These are phyloP conservation scores for Nanorana parkeri DNA, from an alignment of 2,113 vertebrate species.

Conservation along the genomic window DNA sequence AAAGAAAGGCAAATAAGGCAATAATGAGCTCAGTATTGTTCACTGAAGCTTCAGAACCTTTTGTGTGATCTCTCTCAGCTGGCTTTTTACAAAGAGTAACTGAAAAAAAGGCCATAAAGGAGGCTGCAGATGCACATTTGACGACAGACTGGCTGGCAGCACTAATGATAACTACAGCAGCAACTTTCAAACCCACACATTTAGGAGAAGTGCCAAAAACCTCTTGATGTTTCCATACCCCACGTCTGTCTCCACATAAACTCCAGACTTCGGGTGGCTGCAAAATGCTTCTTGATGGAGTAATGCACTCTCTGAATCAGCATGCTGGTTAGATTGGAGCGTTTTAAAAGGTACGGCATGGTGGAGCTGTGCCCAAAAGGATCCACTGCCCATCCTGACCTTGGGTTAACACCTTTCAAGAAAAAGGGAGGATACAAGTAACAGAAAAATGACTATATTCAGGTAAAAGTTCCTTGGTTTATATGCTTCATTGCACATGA, in stretches of 20 bases:
- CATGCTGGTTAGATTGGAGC: conserved; percentile 93
- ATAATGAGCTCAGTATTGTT: too few species aligned
- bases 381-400: conserved; percentile 92
- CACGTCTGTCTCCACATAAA: conserved; percentile 98
- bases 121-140: neutral
- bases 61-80: too few species aligned
- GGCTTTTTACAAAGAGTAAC: too few species aligned
- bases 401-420: conserved; percentile 79
- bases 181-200: neutral
- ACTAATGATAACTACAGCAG: neutral
- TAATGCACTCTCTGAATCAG: conserved; percentile 97
- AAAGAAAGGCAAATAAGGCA: too few species aligned
- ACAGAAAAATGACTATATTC: too few species aligned
- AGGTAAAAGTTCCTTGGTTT: neutral
- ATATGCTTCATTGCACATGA: neutral
- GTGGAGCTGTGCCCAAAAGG: conserved; percentile 96
- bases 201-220: conserved; percentile 11
- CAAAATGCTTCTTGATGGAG: conserved; percentile 94
- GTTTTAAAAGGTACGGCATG: conserved; percentile 92
- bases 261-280: conserved; percentile 89
- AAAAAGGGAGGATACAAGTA: too few species aligned
- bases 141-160: conserved; percentile 3
- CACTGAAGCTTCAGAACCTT: too few species aligned
- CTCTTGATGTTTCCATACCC: conserved; percentile 75
- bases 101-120: too few species aligned